phyloP scores from a whole-genome alignment of 92 coral and sea anemone species.

The Porites rus region DNA sequence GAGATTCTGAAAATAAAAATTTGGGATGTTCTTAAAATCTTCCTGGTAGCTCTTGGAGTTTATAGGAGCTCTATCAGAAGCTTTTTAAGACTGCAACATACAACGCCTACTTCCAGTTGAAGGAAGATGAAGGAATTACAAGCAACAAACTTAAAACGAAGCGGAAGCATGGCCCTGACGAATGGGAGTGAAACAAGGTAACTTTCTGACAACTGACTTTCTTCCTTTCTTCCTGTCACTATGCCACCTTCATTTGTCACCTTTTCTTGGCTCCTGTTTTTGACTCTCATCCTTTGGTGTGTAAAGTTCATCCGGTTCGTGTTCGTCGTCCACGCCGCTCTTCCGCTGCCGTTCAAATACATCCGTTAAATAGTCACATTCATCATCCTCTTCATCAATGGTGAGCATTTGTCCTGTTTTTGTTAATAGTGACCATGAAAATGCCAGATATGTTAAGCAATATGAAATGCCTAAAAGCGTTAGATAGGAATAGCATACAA shows the following conservation, averaged over 20 bases:
- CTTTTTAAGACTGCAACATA: no score
- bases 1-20: no score
- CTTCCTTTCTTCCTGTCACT: not conserved
- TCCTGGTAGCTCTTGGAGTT: no score
- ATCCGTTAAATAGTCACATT: slow-evolving; percentile 14
- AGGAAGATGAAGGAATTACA: no score
- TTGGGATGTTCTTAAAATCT: no score
- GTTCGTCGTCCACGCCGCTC: not conserved
- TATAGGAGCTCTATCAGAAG: no score
- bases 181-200: not conserved
- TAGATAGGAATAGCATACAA: not conserved
- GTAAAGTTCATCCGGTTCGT: not conserved
- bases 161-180: not conserved
- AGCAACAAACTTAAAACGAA: no score
- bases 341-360: slow-evolving; percentile 10
- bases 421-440: slow-evolving; percentile 7
- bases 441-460: slow-evolving; percentile 35
- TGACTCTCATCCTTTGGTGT: not conserved
- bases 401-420: slow-evolving; percentile 24
- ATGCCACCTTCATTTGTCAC: slow-evolving; percentile 8
- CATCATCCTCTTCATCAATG: slow-evolving; percentile 34
- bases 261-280: not conserved
- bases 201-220: not conserved
- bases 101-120: no score
- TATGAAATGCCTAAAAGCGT: not conserved